Conservation (phyloP, 1,140 invertebrate species). For the Drosophila bocqueti region DNA sequence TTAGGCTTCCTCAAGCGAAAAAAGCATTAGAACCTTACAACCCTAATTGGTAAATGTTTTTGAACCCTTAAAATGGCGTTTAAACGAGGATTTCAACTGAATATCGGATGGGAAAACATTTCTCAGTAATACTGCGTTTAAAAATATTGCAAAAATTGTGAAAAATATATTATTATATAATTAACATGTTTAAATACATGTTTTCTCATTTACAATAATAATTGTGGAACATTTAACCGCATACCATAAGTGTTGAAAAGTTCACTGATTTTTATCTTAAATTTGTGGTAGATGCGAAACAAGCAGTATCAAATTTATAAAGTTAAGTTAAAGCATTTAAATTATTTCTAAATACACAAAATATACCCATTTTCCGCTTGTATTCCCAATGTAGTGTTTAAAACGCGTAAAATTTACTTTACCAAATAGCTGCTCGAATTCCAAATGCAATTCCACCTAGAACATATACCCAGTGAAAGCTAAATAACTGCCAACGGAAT, state of each 20-base stretch:
- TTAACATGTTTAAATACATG: too few species aligned
- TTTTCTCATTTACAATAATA: not conserved
- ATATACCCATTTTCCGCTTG: not conserved
- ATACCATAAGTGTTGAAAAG: too few species aligned
- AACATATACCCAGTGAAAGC: not conserved
- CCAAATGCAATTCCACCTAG: constrained; percentile 2
- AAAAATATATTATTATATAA: not conserved
- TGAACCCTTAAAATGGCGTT: not conserved
- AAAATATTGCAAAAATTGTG: not conserved
- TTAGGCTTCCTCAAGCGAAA: not conserved
- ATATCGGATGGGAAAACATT: not conserved
- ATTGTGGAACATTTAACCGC: too few species aligned
- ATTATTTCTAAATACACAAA: not conserved
- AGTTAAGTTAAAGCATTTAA: not conserved
- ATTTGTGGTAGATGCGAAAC: too few species aligned
- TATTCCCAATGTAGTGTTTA: not conserved
- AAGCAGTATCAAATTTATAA: not conserved
- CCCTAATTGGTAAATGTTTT: constrained; percentile 6
- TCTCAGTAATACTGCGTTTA: not conserved
- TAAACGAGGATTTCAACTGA: not conserved
- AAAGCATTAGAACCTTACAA: not conserved
- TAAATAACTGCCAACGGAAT: constrained; percentile 20
- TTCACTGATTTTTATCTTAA: too few species aligned
- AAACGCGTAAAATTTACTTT: not conserved
- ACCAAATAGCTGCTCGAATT: constrained; percentile 1